A percentile compares a stretch with the other conserved stretches of the same genome.
phyloP scores from a whole-genome alignment of 1,140 invertebrate species.

The Copidosoma floridanum region DNA sequence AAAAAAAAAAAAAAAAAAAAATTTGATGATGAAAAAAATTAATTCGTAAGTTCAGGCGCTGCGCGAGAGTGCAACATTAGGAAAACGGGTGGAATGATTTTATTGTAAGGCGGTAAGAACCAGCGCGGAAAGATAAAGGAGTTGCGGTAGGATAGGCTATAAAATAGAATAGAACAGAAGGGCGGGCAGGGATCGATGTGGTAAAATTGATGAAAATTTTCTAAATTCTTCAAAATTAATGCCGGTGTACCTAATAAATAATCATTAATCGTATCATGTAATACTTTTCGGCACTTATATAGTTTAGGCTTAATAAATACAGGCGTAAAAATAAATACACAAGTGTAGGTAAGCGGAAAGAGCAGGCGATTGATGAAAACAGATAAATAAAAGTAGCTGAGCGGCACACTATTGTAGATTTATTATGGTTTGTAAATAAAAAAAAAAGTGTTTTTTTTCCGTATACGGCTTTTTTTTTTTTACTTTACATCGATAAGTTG shows the following conservation, averaged over 20 bases:
- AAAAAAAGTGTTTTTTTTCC: too few relatives aligned
- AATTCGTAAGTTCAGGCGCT: constrained; percentile 21
- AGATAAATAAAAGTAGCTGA: too few relatives aligned
- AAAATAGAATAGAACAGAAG: neutral
- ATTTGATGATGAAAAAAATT: constrained; percentile 14
- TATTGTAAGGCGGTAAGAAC: neutral
- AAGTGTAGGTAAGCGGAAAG: too few relatives aligned
- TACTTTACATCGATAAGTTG: too few relatives aligned
- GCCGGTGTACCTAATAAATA: constrained; percentile 13
- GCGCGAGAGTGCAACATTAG: constrained; percentile 12
- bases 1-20: constrained; percentile 19
- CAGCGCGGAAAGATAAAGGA: neutral
- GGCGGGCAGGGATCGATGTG: neutral
- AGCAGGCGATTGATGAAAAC: too few relatives aligned
- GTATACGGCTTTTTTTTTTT: too few relatives aligned
- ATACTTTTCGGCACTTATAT: constrained; percentile 12
- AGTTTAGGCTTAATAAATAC: too few relatives aligned
- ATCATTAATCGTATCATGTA: constrained; percentile 13
- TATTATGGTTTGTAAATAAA: constrained; percentile 26
- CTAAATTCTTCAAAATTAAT: neutral
- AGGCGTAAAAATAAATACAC: too few relatives aligned
- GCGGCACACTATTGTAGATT: too few relatives aligned
- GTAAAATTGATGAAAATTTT: constrained; percentile 12
- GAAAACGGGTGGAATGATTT: neutral
- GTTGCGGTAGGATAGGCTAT: neutral